These are phyloP conservation scores for Lasioglossum malachurum DNA, from an alignment of 2,888 invertebrate species.

Conservation along the genomic window DNA sequence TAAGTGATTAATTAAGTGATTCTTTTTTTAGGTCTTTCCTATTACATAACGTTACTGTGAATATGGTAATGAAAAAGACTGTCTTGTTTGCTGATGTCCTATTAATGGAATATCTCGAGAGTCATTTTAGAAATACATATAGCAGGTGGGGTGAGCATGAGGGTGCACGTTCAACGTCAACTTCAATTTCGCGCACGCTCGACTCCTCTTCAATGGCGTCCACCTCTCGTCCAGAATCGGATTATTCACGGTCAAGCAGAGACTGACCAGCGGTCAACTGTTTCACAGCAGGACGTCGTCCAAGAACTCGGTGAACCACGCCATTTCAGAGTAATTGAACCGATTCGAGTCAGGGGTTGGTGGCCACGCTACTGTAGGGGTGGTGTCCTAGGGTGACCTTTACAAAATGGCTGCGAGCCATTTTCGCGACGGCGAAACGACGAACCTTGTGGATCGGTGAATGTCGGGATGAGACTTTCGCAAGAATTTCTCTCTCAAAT, in stretches of 20 bases:
- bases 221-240: conserved; percentile 68
- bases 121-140: background rate
- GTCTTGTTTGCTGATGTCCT: background rate
- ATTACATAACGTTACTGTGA: too few relatives aligned
- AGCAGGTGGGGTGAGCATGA: conserved; percentile 38
- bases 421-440: conserved; percentile 66
- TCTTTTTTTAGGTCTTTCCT: too few relatives aligned
- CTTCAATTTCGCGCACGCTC: conserved; percentile 65
- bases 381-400: conserved; percentile 69
- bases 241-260: conserved; percentile 83
- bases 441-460: background rate
- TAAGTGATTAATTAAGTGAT: too few relatives aligned
- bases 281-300: conserved; percentile 77
- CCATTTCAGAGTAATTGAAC: conserved; percentile 76
- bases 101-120: background rate
- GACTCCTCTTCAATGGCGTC: conserved; percentile 51
- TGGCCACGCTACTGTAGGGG: conserved; percentile 66
- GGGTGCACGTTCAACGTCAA: conserved; percentile 48
- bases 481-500: background rate
- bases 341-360: conserved; percentile 56
- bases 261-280: conserved; percentile 83
- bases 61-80: background rate
- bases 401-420: conserved; percentile 81
- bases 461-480: conserved; percentile 19
- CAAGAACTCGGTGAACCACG: conserved; percentile 67